These are phyloP conservation scores for Tetraneura akinire DNA, from an alignment of 1,140 invertebrate species.

Conservation along the genomic window DNA sequence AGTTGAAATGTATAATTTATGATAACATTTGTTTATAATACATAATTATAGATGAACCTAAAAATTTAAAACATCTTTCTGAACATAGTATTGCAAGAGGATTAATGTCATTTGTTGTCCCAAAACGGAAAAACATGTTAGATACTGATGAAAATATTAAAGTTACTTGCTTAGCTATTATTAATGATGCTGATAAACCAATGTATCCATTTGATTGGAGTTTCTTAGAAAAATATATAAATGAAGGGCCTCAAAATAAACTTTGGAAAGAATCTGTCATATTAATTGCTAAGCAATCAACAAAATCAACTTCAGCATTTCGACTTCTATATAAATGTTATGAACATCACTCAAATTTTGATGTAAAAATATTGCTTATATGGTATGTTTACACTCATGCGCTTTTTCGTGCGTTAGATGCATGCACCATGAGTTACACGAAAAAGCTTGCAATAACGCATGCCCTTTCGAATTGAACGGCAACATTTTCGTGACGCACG, in stretches of 20 bases:
- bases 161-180: conserved; percentile 5
- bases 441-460: too few relatives aligned
- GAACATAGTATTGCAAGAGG: conserved; percentile 23
- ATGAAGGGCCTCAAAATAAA: conserved; percentile 16
- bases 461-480: too few relatives aligned
- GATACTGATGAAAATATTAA: conserved; percentile 12
- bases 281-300: conserved; percentile 41
- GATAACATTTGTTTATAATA: background rate
- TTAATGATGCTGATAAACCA: conserved; percentile 34
- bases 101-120: conserved; percentile 38
- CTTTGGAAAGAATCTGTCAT: conserved; percentile 44
- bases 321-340: conserved; percentile 32
- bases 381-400: too few relatives aligned
- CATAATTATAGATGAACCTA: conserved; percentile 46
- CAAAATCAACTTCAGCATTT: conserved; percentile 42
- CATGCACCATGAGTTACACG: too few relatives aligned
- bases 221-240: conserved; percentile 27
- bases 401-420: too few relatives aligned
- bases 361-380: conserved; percentile 1
- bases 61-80: conserved; percentile 33
- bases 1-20: background rate
- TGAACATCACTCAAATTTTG: conserved; percentile 21
- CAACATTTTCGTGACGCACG: too few relatives aligned
- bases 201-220: conserved; percentile 43
- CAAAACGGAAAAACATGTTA: conserved; percentile 34